Base-by-base conservation (phyloP, 2,113 vertebrate genomes). In the Pachycephala philippinensis region DNA sequence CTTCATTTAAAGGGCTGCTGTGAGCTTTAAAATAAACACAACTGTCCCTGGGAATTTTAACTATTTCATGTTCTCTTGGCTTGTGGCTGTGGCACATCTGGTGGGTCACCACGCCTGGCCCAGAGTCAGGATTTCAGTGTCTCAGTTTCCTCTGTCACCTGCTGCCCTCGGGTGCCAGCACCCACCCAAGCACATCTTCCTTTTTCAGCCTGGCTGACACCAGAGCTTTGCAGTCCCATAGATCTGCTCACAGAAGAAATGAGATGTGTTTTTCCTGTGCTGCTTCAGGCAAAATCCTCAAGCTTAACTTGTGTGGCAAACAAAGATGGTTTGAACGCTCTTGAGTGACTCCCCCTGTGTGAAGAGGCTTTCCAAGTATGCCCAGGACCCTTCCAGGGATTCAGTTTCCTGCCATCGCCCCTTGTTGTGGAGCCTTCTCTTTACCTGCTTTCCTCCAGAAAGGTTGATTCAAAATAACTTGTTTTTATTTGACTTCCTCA, bases 1-100 rank as follows among this genome's bases (percentile, higher is more conserved):
- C 45, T 90, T 54, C 35, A 19, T 84, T 84, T 92, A 64, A 91
- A 76, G 44, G 44, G 23, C 56, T 64, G 5, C 52, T 47, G 47
- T 63, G 59, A 84, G 49, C 52, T 94, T 87, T 79, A 76, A 90
- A 92, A 75, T 52, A 64, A 91, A 81, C 31, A 57, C 47, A 35
- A 2, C 35, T 65, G 8, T 91, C 40, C 50, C 53, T 91, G 42
- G 42, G 80, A 61, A 45, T 31, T 33, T 64, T 57, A 87, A 84
- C 59, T 90, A 6, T 80, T 94, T 84, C 13, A 7, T 14, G 12
- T 77, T 74, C 24, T 12, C 45, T 61, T 10, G 11, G 8, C 44
- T 39, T 7, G 7, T 39, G 37, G 30, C 20, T 27, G 11, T 50
- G 37, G 45, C 17, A 13, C 13, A 35, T 57, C 45, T 90, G 22